Conservation (phyloP, 2,113 vertebrate species). For the Eulacestoma nigropectus region DNA sequence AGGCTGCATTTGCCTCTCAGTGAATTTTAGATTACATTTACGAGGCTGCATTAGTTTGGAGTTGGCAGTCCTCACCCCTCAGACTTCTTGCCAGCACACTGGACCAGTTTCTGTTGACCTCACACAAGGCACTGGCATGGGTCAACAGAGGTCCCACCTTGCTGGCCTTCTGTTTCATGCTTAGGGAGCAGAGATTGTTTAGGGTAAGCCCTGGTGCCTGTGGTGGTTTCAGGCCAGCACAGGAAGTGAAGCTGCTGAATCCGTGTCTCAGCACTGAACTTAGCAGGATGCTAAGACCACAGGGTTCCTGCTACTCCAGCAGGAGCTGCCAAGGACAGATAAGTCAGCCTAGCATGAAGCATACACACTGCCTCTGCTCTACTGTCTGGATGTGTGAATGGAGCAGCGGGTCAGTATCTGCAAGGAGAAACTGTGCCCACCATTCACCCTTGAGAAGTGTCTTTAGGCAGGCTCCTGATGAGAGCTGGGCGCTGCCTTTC, state of each 20-base stretch:
- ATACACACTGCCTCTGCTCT: not conserved
- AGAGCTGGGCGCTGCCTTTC: not conserved
- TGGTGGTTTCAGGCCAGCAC: not conserved
- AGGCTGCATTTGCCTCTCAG: not conserved
- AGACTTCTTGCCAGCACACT: not conserved
- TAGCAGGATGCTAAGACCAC: not conserved
- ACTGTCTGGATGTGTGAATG: accelerated
- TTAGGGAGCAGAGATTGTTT: not conserved
- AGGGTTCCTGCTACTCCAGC: not conserved
- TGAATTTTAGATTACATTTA: not conserved
- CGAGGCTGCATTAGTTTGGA: not conserved
- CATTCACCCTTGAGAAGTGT: not conserved
- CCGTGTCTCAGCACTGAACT: not conserved
- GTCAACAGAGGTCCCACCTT: not conserved
- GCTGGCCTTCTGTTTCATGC: not conserved
- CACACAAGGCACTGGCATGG: not conserved
- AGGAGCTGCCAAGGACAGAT: not conserved
- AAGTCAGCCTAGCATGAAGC: accelerated
- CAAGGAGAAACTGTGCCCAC: not conserved
- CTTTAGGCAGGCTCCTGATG: not conserved
- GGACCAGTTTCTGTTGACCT: not conserved
- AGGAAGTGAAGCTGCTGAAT: not conserved
- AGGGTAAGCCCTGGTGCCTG: accelerated
- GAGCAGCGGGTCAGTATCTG: not conserved
- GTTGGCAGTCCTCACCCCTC: not conserved